These are phyloP conservation scores for Oscarella lobularis DNA, from an alignment of 37 sponge, comb jelly and placozoan genomes.

Conservation along the genomic window DNA sequence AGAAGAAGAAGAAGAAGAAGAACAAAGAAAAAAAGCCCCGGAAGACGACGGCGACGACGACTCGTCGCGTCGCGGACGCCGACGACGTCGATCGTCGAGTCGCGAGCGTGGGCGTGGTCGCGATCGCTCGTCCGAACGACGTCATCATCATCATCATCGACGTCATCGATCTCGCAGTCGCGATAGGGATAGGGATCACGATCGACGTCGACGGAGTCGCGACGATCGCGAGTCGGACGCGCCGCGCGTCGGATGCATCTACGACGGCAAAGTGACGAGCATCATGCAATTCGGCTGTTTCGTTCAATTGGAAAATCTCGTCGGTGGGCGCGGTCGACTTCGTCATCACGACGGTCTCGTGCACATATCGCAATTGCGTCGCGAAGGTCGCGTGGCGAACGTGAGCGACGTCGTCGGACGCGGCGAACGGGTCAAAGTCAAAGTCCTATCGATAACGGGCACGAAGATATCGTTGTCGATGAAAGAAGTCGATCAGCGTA, in stretches of 20 bases:
- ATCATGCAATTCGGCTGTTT: constrained; percentile 98
- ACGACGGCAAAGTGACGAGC: constrained; percentile 82
- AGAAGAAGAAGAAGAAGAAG: neutral
- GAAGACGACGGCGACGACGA: constrained; percentile 2
- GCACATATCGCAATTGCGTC: constrained; percentile 70
- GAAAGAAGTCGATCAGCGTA: constrained; percentile 89
- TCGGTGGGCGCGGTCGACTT: constrained; percentile 60
- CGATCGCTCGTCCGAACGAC: constrained; percentile 16
- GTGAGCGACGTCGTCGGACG: constrained; percentile 73
- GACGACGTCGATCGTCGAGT: constrained; percentile 1
- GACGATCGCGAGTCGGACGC: constrained; percentile 9
- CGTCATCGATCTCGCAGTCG: neutral
- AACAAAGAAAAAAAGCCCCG: neutral
- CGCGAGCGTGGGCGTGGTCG: neutral
- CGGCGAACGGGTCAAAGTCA: constrained; percentile 83
- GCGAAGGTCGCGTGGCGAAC: constrained; percentile 63
- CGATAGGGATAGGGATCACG: neutral
- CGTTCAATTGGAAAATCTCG: constrained; percentile 87
- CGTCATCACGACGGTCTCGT: constrained; percentile 92
- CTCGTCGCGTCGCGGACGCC: neutral
- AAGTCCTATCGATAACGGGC: constrained; percentile 78
- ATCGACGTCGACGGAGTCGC: constrained; percentile 5
- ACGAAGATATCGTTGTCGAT: constrained; percentile 80
- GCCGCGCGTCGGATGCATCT: constrained; percentile 25
- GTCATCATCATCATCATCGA: neutral